Evolutionary conservation across 2,888 invertebrate species (phyloP).

Genomic region (Nycteola revayana): DNA sequence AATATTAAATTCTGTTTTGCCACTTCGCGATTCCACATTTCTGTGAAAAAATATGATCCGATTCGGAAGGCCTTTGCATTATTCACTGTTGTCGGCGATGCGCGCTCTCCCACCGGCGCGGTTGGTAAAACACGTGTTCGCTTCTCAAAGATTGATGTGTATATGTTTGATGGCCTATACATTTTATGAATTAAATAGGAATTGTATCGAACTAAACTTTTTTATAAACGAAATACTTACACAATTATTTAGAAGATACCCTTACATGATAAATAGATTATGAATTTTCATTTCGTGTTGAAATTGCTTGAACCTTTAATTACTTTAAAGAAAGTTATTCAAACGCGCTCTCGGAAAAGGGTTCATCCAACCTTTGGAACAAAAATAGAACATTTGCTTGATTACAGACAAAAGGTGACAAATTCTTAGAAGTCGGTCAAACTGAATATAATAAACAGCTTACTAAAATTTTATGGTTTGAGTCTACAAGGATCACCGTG

Average conservation of each 20-base stretch:
- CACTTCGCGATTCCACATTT: constrained; percentile 77
- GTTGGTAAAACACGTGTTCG: constrained; percentile 26
- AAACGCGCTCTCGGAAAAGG: constrained; percentile 57
- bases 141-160: constrained; percentile 17
- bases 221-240: constrained; percentile 8
- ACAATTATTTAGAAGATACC: constrained; percentile 41
- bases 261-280: constrained; percentile 56
- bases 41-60: constrained; percentile 70
- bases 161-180: constrained; percentile 1
- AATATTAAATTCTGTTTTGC: constrained; percentile 83
- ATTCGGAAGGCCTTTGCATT: constrained; percentile 65
- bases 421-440: neutral
- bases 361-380: constrained; percentile 58
- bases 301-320: constrained; percentile 69
- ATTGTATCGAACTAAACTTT: no score
- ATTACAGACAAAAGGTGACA: constrained; percentile 36
- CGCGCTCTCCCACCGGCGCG: constrained; percentile 31
- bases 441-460: no score
- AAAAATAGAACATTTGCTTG: constrained; percentile 66
- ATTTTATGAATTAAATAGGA: no score
- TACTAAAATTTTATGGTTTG: no score
- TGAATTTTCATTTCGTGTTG: constrained; percentile 63
- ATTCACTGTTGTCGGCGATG: constrained; percentile 61
- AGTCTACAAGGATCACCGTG: no score
- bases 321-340: constrained; percentile 68